phyloP scores from a whole-genome alignment of 2,797 vertebrate species.

The Rhynchonycteris naso region DNA sequence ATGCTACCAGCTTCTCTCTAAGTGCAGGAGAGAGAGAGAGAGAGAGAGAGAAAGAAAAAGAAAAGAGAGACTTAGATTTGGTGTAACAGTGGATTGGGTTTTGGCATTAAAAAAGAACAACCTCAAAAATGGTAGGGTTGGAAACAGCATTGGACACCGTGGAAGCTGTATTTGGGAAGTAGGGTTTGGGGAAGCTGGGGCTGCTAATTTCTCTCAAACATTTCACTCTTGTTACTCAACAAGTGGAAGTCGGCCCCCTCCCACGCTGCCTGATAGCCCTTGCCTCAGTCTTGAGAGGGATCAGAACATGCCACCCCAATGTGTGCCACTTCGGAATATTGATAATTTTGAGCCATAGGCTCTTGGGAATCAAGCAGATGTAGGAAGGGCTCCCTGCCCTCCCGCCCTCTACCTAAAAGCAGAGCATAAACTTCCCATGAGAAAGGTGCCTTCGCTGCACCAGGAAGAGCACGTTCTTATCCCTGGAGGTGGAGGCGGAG shows the following conservation, averaged over 20 bases:
- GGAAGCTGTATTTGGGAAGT: not conserved
- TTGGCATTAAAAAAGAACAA: not conserved
- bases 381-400: not conserved
- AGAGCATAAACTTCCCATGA: not conserved
- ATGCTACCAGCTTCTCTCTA: not conserved
- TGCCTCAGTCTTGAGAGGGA: not conserved
- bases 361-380: not conserved
- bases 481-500: not conserved
- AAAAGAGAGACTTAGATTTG: not conserved
- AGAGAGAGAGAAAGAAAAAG: too few relatives aligned
- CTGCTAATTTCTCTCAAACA: not conserved
- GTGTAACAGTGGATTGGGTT: not conserved
- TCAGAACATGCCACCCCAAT: not conserved
- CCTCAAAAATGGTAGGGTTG: not conserved
- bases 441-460: not conserved
- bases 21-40: not conserved
- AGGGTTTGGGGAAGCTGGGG: not conserved
- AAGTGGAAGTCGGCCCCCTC: not conserved
- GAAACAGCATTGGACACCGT: not conserved
- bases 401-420: not conserved
- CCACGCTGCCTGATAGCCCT: rapidly evolving
- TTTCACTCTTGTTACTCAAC: not conserved
- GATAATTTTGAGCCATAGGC: not conserved
- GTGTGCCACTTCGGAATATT: rapidly evolving
- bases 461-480: not conserved